These are phyloP conservation scores for Oxytorus armatus DNA, from an alignment of 2,888 invertebrate species.

Conservation along the genomic window DNA sequence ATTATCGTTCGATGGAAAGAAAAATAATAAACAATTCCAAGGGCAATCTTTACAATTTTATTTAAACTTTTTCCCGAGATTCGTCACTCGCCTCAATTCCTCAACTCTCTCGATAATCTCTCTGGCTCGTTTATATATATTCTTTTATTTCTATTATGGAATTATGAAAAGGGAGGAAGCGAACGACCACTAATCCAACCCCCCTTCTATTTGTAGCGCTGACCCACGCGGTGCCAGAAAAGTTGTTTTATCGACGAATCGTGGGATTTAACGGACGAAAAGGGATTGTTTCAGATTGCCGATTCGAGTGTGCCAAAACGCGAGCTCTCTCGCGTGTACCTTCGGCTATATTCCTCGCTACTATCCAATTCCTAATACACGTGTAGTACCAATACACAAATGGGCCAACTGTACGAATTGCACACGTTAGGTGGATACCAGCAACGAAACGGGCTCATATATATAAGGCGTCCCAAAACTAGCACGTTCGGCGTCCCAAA, in stretches of 20 bases:
- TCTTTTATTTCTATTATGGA: constrained; percentile 23
- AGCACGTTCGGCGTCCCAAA: too few relatives aligned
- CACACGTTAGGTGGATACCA: constrained; percentile 2
- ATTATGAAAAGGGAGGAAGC: constrained; percentile 38
- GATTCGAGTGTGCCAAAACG: constrained; percentile 79
- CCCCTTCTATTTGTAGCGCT: neutral
- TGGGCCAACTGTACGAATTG: neutral
- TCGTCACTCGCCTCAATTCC: neutral
- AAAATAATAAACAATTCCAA: neutral
- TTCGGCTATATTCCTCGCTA: neutral
- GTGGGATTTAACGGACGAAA: constrained; percentile 68
- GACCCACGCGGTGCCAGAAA: constrained; percentile 16
- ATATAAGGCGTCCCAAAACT: too few relatives aligned
- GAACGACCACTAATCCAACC: constrained; percentile 72
- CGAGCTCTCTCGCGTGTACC: constrained; percentile 69
- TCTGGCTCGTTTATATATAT: neutral
- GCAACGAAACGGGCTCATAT: constrained; percentile 39
- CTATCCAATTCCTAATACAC: neutral
- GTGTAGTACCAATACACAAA: neutral
- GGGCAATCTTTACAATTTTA: neutral
- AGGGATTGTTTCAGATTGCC: constrained; percentile 82
- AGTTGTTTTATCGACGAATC: constrained; percentile 20
- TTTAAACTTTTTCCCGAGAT: neutral
- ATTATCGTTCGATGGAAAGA: neutral
- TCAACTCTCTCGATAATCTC: neutral